Conservation (phyloP, 2,113 vertebrate species). For the Turnix velox region DNA sequence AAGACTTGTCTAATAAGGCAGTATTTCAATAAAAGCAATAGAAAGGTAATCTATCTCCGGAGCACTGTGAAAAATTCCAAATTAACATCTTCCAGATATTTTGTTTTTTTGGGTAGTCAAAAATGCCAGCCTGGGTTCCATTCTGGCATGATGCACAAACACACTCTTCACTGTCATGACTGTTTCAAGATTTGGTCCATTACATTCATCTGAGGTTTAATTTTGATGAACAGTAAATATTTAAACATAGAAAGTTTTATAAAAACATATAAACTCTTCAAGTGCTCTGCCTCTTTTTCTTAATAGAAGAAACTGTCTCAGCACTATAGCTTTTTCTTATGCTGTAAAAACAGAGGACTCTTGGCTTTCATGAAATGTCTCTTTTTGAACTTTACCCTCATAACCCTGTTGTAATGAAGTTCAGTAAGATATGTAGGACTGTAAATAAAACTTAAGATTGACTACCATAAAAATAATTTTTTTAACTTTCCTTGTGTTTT, state of each 20-base stretch:
- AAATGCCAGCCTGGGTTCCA: neutral
- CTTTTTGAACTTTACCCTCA: neutral
- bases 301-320: neutral
- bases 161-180: neutral
- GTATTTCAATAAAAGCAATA: neutral
- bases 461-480: neutral
- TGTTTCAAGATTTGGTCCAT: neutral
- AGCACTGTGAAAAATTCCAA: neutral
- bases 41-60: neutral
- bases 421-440: neutral
- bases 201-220: neutral
- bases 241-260: neutral
- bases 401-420: neutral
- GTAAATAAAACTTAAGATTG: neutral
- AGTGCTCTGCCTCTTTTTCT: neutral
- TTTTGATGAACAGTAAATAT: neutral
- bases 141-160: neutral
- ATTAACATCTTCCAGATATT: neutral
- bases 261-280: neutral
- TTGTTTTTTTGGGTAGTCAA: neutral
- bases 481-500: neutral
- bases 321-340: neutral
- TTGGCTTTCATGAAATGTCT: neutral
- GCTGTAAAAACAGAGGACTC: neutral
- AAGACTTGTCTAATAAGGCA: neutral